Percentiles rank a stretch among this genome's conserved stretches.
Evolutionary conservation across 2,888 invertebrate genomes (phyloP).

Genomic region (Drosophila prolongata): DNA sequence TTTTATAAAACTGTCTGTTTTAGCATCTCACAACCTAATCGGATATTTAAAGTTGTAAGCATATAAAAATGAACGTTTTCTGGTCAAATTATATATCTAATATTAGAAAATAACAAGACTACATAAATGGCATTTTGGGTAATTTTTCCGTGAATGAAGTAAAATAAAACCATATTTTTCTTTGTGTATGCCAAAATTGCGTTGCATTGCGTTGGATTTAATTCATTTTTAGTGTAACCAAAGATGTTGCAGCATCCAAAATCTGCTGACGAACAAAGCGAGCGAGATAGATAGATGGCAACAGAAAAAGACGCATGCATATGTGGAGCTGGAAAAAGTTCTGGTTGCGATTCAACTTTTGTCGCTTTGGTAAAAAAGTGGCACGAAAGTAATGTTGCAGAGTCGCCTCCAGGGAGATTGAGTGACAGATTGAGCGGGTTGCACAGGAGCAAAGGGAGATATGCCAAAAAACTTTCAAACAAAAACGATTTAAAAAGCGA

Average conservation of each 20-base stretch:
- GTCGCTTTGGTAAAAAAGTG: constrained; percentile 66
- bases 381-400: constrained; percentile 67
- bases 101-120: too few species aligned
- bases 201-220: neutral
- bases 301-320: constrained; percentile 3
- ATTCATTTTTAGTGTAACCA: constrained; percentile 58
- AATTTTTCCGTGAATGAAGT: too few species aligned
- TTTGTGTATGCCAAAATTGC: neutral
- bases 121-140: too few species aligned
- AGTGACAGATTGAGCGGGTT: constrained; percentile 68
- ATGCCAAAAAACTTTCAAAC: constrained; percentile 63
- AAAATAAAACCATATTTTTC: neutral
- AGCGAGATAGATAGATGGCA: neutral
- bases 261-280: constrained; percentile 27
- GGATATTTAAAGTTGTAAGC: too few species aligned
- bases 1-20: too few species aligned
- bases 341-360: constrained; percentile 70
- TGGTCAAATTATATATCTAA: too few species aligned
- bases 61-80: too few species aligned
- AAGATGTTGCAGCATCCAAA: constrained; percentile 49
- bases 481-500: constrained; percentile 76
- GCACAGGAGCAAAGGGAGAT: constrained; percentile 17
- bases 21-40: too few species aligned
- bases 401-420: constrained; percentile 67
- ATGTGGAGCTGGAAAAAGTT: constrained; percentile 53